Evolutionary conservation across 2,113 vertebrate genomes (phyloP).

Genomic region (Chionodraco myersi): DNA sequence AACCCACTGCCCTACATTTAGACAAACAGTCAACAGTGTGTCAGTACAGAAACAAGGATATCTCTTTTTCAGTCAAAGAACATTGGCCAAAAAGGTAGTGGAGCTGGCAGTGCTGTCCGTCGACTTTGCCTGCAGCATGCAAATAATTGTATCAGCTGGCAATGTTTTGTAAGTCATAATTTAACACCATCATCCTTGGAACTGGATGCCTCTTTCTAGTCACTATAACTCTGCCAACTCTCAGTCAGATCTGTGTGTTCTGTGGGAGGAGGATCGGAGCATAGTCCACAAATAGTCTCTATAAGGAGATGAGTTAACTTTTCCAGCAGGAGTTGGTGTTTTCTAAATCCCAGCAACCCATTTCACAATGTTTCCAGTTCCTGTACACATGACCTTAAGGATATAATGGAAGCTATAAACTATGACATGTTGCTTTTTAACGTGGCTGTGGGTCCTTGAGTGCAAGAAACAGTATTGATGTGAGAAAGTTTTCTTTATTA

Average conservation of each 20-base stretch:
- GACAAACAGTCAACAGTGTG: not conserved
- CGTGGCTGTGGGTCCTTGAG: not conserved
- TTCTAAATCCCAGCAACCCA: slow-evolving; percentile 9
- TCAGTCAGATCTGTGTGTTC: slow-evolving; percentile 16
- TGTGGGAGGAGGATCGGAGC: slow-evolving; percentile 20
- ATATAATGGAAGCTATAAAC: not conserved
- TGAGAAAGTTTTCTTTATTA: not conserved
- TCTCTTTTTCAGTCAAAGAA: slow-evolving; percentile 4
- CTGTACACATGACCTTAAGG: not conserved
- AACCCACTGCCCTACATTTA: slow-evolving; percentile 52
- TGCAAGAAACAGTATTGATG: not conserved
- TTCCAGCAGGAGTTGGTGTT: slow-evolving; percentile 34
- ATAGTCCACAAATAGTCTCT: slow-evolving; percentile 29
- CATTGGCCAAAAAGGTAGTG: not conserved
- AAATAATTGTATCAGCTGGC: slow-evolving; percentile 39
- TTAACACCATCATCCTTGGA: slow-evolving; percentile 23
- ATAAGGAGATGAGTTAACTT: slow-evolving; percentile 19
- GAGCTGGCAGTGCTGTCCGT: slow-evolving; percentile 27
- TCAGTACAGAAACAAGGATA: slow-evolving; percentile 18
- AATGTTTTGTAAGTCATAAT: slow-evolving; percentile 34
- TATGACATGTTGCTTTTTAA: not conserved
- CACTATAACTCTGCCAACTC: slow-evolving; percentile 31
- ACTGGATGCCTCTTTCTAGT: slow-evolving; percentile 26
- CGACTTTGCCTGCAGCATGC: slow-evolving; percentile 18
- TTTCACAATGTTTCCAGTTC: slow-evolving; percentile 30